Conservation (phyloP, 1,140 invertebrate genomes). For the Hyposmocoma kahamanoa region DNA sequence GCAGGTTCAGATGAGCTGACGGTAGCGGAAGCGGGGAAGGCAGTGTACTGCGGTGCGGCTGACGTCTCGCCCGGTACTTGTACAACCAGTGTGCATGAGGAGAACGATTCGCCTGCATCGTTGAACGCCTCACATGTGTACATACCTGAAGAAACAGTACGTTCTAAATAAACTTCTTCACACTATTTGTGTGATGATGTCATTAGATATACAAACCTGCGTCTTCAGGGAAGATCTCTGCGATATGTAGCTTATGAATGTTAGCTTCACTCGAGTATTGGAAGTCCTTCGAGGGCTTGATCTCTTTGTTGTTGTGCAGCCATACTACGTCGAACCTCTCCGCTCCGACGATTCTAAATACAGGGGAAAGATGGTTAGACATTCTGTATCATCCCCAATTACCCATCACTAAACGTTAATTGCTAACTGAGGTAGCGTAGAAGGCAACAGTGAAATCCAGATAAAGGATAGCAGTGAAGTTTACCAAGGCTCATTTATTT, state of each 20-base stretch:
- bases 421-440: too few species aligned
- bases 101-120: conserved; percentile 94
- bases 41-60: conserved; percentile 87
- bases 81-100: conserved; percentile 90
- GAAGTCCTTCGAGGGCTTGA: conserved; percentile 97
- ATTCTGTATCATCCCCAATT: too few species aligned
- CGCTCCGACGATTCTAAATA: conserved; percentile 84
- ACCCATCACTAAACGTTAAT: too few species aligned
- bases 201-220: conserved; percentile 56
- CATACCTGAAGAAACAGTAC: conserved; percentile 78
- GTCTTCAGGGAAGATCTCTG: conserved; percentile 96
- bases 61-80: conserved; percentile 89
- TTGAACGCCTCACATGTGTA: conserved; percentile 98
- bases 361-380: neutral
- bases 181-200: too few species aligned
- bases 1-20: conserved; percentile 87
- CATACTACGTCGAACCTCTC: conserved; percentile 94
- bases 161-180: too few species aligned
- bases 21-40: conserved; percentile 92
- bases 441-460: too few species aligned
- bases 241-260: conserved; percentile 91
- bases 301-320: conserved; percentile 97
- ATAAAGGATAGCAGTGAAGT: too few species aligned
- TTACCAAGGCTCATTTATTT: too few species aligned
- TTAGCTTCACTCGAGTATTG: conserved; percentile 93